Conservation (phyloP, 2,113 vertebrate species). For the Charadrius vociferus region DNA sequence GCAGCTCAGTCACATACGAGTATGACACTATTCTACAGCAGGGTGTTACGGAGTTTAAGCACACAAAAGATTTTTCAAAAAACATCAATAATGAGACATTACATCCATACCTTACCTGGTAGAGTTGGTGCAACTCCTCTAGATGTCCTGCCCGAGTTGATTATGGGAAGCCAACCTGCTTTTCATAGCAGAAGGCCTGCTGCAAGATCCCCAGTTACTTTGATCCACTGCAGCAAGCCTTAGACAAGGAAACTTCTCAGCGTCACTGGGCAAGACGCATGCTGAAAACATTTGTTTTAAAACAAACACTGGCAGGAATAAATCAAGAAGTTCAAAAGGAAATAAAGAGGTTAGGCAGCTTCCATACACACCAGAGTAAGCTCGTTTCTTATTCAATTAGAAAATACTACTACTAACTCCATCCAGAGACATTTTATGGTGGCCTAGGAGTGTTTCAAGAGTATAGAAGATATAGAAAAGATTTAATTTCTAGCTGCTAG, state of each 20-base stretch:
- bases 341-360: not conserved
- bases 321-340: not conserved
- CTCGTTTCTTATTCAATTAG: not conserved
- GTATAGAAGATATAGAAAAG: not conserved
- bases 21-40: not conserved
- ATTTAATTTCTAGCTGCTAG: not conserved
- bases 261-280: not conserved
- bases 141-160: not conserved
- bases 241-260: not conserved
- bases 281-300: not conserved
- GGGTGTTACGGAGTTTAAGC: not conserved
- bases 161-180: not conserved
- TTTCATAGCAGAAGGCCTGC: not conserved
- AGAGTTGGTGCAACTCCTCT: not conserved
- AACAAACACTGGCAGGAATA: not conserved
- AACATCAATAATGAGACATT: not conserved
- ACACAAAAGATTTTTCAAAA: fast-evolving
- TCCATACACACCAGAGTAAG: not conserved
- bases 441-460: not conserved
- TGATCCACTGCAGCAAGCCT: not conserved
- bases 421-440: not conserved
- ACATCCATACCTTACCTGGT: not conserved
- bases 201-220: not conserved
- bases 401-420: not conserved
- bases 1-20: not conserved